These are phyloP conservation scores for Diaperis boleti DNA, from an alignment of 2,888 invertebrate genomes.

Conservation along the genomic window DNA sequence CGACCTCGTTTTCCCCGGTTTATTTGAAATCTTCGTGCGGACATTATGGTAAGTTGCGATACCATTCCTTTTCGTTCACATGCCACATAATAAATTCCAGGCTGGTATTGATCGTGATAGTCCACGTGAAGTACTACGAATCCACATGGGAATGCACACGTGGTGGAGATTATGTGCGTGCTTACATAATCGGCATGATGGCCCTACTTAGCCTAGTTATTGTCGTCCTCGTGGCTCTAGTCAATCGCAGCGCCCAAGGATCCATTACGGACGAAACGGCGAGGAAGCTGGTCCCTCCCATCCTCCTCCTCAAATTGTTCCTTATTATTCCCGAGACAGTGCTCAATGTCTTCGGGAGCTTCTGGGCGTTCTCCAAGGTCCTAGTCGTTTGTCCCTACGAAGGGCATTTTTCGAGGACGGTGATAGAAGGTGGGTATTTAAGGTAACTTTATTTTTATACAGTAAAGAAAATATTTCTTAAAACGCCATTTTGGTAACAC, in stretches of 20 bases:
- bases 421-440: slow-evolving; percentile 74
- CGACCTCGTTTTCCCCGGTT: slow-evolving; percentile 91
- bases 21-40: slow-evolving; percentile 80
- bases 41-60: slow-evolving; percentile 75
- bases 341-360: slow-evolving; percentile 84
- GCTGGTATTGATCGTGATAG: slow-evolving; percentile 59
- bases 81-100: slow-evolving; percentile 45
- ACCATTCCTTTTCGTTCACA: not conserved
- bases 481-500: no score
- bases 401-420: slow-evolving; percentile 77
- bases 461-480: no score
- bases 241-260: slow-evolving; percentile 81
- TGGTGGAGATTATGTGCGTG: slow-evolving; percentile 77
- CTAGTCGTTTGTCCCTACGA: slow-evolving; percentile 76
- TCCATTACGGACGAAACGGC: slow-evolving; percentile 82
- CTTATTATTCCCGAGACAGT: slow-evolving; percentile 82
- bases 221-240: slow-evolving; percentile 74
- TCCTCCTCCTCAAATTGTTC: slow-evolving; percentile 79
- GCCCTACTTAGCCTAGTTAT: slow-evolving; percentile 74
- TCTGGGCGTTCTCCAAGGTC: slow-evolving; percentile 81
- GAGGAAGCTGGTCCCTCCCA: slow-evolving; percentile 77
- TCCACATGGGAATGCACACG: slow-evolving; percentile 77
- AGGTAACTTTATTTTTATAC: no score
- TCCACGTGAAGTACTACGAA: slow-evolving; percentile 63
- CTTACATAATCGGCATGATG: slow-evolving; percentile 80